These are phyloP conservation scores for Neocloeon triangulifer DNA, from an alignment of 1,140 invertebrate genomes.

Conservation along the genomic window DNA sequence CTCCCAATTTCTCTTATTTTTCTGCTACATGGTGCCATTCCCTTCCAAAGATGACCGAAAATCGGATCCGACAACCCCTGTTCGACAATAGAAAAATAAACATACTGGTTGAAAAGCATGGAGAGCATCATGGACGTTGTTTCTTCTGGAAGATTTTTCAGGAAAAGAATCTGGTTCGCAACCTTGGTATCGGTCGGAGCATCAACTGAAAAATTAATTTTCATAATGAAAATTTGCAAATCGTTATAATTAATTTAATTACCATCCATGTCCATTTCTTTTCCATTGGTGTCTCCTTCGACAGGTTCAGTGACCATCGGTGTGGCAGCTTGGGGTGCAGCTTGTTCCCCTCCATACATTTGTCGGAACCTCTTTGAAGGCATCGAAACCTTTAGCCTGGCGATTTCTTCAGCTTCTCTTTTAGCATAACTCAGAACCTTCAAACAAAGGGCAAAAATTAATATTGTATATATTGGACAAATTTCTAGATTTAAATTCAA, in stretches of 20 bases:
- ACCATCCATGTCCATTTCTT: no score
- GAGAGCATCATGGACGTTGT: conserved; percentile 32
- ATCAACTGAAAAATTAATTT: background rate
- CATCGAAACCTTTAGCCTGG: conserved; percentile 5
- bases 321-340: background rate
- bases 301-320: no score
- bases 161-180: conserved; percentile 36
- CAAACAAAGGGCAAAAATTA: no score
- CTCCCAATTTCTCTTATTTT: no score
- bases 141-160: conserved; percentile 38
- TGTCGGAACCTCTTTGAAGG: conserved; percentile 13
- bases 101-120: conserved; percentile 23
- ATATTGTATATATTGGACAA: conserved; percentile 35
- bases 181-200: conserved; percentile 20
- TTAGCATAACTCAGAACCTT: conserved; percentile 41
- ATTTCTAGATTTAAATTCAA: conserved; percentile 18
- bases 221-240: no score
- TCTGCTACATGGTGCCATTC: no score
- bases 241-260: no score
- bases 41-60: no score
- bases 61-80: no score
- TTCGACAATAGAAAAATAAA: no score
- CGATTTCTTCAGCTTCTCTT: conserved; percentile 21
- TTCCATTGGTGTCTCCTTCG: no score
- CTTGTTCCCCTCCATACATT: conserved; percentile 15